A percentile compares a stretch with the other conserved stretches of the same genome.
Evolutionary conservation across 2,888 invertebrate genomes (phyloP).

Genomic region (Sarcophaga variegata): DNA sequence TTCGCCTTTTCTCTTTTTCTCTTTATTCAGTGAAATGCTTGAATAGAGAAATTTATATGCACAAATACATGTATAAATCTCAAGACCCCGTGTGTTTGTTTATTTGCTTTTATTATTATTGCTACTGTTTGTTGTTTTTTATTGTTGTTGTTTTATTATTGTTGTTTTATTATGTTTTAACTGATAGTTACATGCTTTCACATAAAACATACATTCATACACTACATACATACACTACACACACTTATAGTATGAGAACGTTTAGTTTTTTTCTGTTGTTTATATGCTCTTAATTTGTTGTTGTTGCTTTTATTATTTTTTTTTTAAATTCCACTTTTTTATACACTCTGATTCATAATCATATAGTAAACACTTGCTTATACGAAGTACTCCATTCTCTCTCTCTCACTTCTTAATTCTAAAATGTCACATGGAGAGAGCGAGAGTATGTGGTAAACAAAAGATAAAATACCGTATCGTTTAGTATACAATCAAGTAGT

Average conservation of each 20-base stretch:
- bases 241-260: slow-evolving; percentile 12
- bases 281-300: slow-evolving; percentile 30
- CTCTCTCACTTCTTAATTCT: neutral
- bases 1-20: neutral
- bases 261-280: slow-evolving; percentile 45
- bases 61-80: slow-evolving; percentile 67
- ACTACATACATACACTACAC: slow-evolving; percentile 38
- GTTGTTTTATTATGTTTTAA: slow-evolving; percentile 33
- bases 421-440: neutral
- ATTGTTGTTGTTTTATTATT: slow-evolving; percentile 23
- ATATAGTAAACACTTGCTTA: neutral
- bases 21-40: slow-evolving; percentile 10
- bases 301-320: slow-evolving; percentile 32
- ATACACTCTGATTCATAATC: slow-evolving; percentile 49
- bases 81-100: slow-evolving; percentile 72
- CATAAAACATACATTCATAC: neutral
- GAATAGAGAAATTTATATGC: slow-evolving; percentile 31
- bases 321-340: slow-evolving; percentile 22
- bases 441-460: slow-evolving; percentile 32
- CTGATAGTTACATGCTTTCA: slow-evolving; percentile 41
- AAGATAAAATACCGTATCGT: slow-evolving; percentile 15
- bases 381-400: slow-evolving; percentile 27
- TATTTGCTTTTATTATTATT: slow-evolving; percentile 41
- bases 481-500: slow-evolving; percentile 23
- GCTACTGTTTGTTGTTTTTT: slow-evolving; percentile 32